phyloP scores from a whole-genome alignment of 2,113 vertebrate species.

The Tupaia tana region DNA sequence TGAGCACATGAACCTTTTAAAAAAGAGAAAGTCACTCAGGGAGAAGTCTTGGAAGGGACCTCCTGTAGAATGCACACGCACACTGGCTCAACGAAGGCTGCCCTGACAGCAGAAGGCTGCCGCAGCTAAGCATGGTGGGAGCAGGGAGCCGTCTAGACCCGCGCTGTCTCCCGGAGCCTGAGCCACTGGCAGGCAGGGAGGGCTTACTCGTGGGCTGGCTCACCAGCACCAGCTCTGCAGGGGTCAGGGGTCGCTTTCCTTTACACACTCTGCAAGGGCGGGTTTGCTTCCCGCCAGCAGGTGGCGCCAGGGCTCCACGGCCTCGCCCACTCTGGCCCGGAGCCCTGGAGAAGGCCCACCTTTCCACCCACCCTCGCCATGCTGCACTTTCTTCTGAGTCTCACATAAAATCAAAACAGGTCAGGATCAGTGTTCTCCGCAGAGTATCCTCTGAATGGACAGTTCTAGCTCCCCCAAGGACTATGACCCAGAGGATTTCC shows the following conservation, averaged over 20 bases:
- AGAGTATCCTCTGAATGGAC: neutral
- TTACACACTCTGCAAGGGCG: neutral
- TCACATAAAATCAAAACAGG: neutral
- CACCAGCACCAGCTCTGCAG: no score
- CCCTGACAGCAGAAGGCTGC: neutral
- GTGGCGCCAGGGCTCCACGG: neutral
- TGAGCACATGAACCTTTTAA: no score
- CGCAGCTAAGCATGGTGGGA: neutral
- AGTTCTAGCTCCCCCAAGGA: neutral
- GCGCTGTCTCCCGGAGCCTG: no score
- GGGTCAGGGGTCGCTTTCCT: neutral
- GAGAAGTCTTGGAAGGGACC: neutral
- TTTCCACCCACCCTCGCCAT: accelerated
- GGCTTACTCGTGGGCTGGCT: neutral
- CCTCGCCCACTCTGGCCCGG: neutral
- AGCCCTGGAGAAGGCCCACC: neutral
- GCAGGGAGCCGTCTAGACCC: neutral
- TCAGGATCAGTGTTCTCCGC: neutral
- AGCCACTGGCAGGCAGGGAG: no score
- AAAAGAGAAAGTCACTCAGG: neutral
- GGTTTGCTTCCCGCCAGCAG: slow-evolving; percentile 55
- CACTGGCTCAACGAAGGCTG: neutral
- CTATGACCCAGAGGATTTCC: neutral
- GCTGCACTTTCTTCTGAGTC: neutral
- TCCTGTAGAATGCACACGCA: neutral